Evolutionary conservation across 2,888 invertebrate species (phyloP).

Genomic region (Teinopalpus imperialis): DNA sequence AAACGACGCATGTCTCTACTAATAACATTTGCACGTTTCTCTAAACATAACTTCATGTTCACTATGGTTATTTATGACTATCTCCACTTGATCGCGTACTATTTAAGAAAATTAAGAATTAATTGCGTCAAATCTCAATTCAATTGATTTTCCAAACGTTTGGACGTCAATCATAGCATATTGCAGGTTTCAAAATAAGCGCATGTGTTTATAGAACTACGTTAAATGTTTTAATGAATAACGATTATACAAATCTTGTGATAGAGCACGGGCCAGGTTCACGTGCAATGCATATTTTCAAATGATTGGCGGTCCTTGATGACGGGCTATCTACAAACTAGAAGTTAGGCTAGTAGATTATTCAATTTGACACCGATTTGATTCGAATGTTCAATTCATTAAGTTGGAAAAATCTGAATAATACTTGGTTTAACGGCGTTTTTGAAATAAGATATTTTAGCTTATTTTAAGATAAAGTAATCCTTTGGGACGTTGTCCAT

Average conservation of each 20-base stretch:
- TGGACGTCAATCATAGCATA: slow-evolving; percentile 10
- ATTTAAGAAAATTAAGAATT: background rate
- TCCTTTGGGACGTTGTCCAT: too few species aligned
- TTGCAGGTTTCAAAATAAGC: slow-evolving; percentile 27
- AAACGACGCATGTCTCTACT: slow-evolving; percentile 18
- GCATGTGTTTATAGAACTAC: slow-evolving; percentile 32
- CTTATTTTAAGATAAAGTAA: too few species aligned
- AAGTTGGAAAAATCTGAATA: too few species aligned
- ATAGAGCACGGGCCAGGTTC: slow-evolving; percentile 59
- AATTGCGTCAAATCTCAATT: slow-evolving; percentile 22
- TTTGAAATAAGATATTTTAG: too few species aligned
- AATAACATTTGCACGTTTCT: slow-evolving; percentile 16
- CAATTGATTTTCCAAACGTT: slow-evolving; percentile 35
- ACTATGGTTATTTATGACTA: background rate
- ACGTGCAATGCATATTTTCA: slow-evolving; percentile 38
- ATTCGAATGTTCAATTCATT: too few species aligned
- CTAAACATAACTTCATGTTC: slow-evolving; percentile 2
- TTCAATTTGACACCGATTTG: too few species aligned
- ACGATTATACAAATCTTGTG: slow-evolving; percentile 46
- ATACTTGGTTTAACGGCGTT: too few species aligned
- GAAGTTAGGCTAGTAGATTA: slow-evolving; percentile 13
- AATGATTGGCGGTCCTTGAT: slow-evolving; percentile 31
- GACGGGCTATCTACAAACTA: slow-evolving; percentile 27
- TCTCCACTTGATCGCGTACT: background rate
- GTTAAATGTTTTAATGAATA: slow-evolving; percentile 50